phyloP scores from a whole-genome alignment of 2,113 vertebrate genomes.

The Dromaius novaehollandiae region DNA sequence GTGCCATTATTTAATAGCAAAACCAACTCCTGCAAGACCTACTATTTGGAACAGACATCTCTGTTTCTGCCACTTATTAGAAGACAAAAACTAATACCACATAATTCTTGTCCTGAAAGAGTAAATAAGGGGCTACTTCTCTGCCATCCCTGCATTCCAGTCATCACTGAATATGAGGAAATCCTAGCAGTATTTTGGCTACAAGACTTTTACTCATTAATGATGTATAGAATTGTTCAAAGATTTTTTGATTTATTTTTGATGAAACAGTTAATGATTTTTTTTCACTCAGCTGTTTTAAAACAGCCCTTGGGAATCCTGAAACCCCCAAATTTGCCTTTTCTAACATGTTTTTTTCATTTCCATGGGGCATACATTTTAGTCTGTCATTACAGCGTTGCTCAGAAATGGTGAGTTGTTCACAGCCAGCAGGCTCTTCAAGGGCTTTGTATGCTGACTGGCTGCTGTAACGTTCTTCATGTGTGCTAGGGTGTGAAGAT shows the following conservation, averaged over 20 bases:
- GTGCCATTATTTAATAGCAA: neutral
- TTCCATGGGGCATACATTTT: neutral
- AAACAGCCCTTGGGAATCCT: neutral
- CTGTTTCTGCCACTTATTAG: neutral
- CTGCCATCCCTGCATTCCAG: neutral
- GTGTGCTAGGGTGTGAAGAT: neutral
- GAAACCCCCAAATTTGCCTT: neutral
- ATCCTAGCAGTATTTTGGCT: neutral
- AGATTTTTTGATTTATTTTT: neutral
- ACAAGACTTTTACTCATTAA: neutral
- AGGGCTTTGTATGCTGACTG: neutral
- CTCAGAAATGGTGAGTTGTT: neutral
- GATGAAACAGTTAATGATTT: neutral
- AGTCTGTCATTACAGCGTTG: neutral
- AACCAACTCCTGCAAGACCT: neutral
- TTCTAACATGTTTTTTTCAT: neutral
- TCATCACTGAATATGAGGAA: neutral
- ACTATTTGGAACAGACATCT: neutral
- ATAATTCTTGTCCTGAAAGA: neutral
- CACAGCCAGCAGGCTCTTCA: neutral
- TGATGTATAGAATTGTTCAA: neutral
- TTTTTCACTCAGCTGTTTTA: neutral
- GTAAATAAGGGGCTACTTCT: neutral
- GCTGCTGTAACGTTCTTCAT: neutral
- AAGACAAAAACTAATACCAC: neutral